Evolutionary conservation across 2,888 invertebrate genomes (phyloP), one percentile per base, ranked within the genome.

Genomic region (Trichopoda pennipes): DNA sequence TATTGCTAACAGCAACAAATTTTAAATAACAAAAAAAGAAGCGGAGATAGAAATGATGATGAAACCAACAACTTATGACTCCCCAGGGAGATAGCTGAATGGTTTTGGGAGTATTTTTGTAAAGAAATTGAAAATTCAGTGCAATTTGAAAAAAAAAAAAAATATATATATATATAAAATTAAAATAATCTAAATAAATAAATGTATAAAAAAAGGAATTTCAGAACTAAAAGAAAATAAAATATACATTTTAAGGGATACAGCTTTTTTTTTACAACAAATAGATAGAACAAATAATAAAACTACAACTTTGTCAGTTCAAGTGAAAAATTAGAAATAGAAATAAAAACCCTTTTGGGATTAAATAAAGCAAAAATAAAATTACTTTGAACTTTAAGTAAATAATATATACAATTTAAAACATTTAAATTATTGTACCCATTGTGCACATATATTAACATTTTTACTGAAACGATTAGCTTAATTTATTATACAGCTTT

Each of bases 11-110:
- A 49, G 49, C n/a, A 21, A 16, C 53, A 66, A 38, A 56, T n/a
- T n/a, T n/a, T n/a, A n/a, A n/a, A n/a, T n/a, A n/a, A n/a, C n/a
- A n/a, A 16, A 44, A 23, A 9, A 44, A 55, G 28, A 28, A 16
- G 6, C 10, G 64, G 72, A 73, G 32, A 49, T 68, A 42, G 68
- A 44, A 64, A 32, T 53, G 21, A 35, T 47, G 55, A 51, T 49
- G 55, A 74, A 69, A 69, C 61, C 60, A 68, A 51, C 49, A 80
- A 58, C 63, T 73, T 81, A 55, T 64, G 64, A 49, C 79, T 79
- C 78, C 70, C 79, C 66, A 47, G 44, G 60, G 74, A 63, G 63
- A 69, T 58, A 81, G 77, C 38, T 73, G 77, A 81, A 77, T 47
- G 56, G 55, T 78, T 81, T 78, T n/a, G 49, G 55, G 21, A 58